Percentiles rank a stretch among this genome's conserved stretches.
Evolutionary conservation across 2,797 vertebrate genomes (phyloP).

Genomic region (Danionella dracula): DNA sequence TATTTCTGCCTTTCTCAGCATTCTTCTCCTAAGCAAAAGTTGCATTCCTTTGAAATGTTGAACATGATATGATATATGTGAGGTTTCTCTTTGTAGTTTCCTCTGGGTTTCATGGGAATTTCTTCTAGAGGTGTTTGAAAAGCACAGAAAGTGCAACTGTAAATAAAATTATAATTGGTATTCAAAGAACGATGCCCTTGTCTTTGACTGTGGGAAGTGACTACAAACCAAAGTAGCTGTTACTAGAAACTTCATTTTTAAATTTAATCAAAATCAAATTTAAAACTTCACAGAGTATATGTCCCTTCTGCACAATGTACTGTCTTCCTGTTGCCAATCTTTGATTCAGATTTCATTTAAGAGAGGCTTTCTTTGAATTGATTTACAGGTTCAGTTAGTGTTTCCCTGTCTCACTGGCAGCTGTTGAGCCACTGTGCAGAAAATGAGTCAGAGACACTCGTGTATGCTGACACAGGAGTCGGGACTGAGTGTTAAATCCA

Average conservation of each 20-base stretch:
- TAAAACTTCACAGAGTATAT: slow-evolving; percentile 34
- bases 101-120: slow-evolving; percentile 44
- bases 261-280: slow-evolving; percentile 46
- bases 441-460: slow-evolving; percentile 52
- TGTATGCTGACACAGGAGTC: slow-evolving; percentile 41
- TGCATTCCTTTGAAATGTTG: background rate
- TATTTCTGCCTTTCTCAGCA: too few relatives aligned
- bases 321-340: slow-evolving; percentile 52
- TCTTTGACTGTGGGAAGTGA: slow-evolving; percentile 71
- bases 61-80: background rate
- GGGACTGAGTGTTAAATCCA: too few relatives aligned
- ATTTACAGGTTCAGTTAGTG: slow-evolving; percentile 39
- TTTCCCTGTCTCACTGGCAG: slow-evolving; percentile 37
- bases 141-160: slow-evolving; percentile 50
- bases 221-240: slow-evolving; percentile 62
- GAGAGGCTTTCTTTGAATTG: slow-evolving; percentile 32
- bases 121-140: slow-evolving; percentile 41
- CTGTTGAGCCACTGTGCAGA: slow-evolving; percentile 36
- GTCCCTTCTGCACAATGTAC: background rate
- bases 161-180: slow-evolving; percentile 47
- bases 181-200: slow-evolving; percentile 60
- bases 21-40: background rate
- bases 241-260: slow-evolving; percentile 78
- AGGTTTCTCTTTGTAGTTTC: slow-evolving; percentile 41
- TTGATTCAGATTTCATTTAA: slow-evolving; percentile 50